Evolutionary conservation across 2,888 invertebrate species (phyloP), one percentile per base, ranked within the genome.

Genomic region (Maniola hyperantus): DNA sequence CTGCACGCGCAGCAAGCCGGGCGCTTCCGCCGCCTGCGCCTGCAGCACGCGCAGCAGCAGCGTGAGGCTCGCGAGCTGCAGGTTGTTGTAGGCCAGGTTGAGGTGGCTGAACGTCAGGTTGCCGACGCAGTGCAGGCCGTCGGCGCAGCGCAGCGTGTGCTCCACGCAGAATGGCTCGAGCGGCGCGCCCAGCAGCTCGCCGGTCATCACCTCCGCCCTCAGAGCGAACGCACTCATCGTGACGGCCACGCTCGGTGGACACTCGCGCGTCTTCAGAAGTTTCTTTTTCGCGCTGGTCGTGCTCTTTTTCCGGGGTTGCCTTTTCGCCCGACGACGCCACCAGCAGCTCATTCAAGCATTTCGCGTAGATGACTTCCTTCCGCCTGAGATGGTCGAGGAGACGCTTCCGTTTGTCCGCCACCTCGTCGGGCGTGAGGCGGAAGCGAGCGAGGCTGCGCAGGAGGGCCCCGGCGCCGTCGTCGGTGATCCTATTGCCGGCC

Each of bases 11-110:
- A 55, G 15, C 36, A 55, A 15, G 15, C 55, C 55, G 7, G 55
- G n/a, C 7, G 15, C 33, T 0, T 11, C 46, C n/a, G 6, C 44
- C 15, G 36, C 34, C 54, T 54, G 54, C n/a, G 26, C 11, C 15
- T 15, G 54, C n/a, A 54, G 34, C 34, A 54, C 34, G 33, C 2
- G 33, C 34, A 54, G 6, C 34, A 54, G 33, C 1, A 33, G 26
- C 34, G n/a, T 13, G n/a, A 54, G n/a, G 8, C 33, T 54, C n/a
- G 13, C 54, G 8, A 6, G 15, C 34, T 33, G 33, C 15, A 54
- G 34, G 54, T 34, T 15, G 15, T 54, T 34, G 54, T 54, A 54
- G 8, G 54, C 54, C 15, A 54, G 33, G 54, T 54, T 54, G 10
- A 54, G 33, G 34, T 54, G 33, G 13, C 33, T 34, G 8, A 54